Conservation (phyloP, 2,888 invertebrate species). For the Drosophila pseudotalamancana region DNA sequence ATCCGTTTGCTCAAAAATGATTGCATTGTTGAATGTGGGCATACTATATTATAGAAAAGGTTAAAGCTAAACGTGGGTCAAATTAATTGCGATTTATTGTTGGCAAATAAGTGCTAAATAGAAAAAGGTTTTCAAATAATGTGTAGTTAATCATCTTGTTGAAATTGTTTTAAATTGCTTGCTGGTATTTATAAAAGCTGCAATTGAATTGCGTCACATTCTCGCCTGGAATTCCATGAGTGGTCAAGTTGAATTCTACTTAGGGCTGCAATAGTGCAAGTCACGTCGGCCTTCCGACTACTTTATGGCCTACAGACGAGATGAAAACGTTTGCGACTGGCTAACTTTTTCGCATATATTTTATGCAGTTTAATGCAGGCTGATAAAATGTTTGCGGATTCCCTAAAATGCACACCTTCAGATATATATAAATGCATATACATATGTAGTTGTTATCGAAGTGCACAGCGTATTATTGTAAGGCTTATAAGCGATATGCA, state of each 20-base stretch:
- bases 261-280: slow-evolving; percentile 2
- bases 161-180: background rate
- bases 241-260: slow-evolving; percentile 35
- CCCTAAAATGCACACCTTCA: background rate
- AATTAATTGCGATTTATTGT: no score
- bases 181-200: slow-evolving; percentile 8
- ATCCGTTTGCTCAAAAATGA: no score
- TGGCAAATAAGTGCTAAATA: no score
- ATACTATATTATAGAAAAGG: no score
- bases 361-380: slow-evolving; percentile 67
- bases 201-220: slow-evolving; percentile 14
- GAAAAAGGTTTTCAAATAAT: no score
- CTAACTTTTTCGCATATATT: slow-evolving; percentile 52
- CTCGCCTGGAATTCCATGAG: slow-evolving; percentile 9
- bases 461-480: slow-evolving; percentile 61
- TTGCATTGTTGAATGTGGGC: no score
- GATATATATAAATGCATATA: background rate
- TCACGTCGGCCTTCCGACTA: slow-evolving; percentile 45
- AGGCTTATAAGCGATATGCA: slow-evolving; percentile 57
- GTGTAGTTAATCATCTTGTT: no score
- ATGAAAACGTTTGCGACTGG: slow-evolving; percentile 20
- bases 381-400: slow-evolving; percentile 55
- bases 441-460: slow-evolving; percentile 33
- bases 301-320: slow-evolving; percentile 38
- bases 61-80: no score